Evolutionary conservation across 2,113 vertebrate genomes (phyloP), one percentile per base, ranked within the genome.

Genomic region (Malurus elegans): DNA sequence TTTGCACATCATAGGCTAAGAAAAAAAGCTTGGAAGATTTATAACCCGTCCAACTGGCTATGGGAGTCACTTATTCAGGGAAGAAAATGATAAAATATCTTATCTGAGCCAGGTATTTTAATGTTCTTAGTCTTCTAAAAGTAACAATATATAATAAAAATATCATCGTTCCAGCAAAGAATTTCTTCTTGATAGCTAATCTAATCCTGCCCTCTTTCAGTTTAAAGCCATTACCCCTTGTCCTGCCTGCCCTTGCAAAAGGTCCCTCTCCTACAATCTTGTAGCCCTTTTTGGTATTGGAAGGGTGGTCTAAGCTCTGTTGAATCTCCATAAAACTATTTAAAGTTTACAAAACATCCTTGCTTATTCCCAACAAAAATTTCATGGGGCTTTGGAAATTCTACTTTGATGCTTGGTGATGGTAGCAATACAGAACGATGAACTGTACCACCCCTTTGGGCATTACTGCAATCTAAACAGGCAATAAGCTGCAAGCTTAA

Each of bases 401-500:
- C 73, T 90, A 13, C 60, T 93, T 51, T 47, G 62, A 79, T 72
- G 75, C 60, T 61, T 31, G 24, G 34, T 9, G 3, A 32, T 23
- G n/a, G 56, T 38, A 91, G 48, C 34, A 38, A 17, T 12, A 60
- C 21, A 62, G 44, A 79, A 75, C 7, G 34, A 69, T 67, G 79
- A 91, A 79, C 76, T 45, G 21, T 6, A 70, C 86, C 80, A 95
- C 31, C n/a, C 70, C 66, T 56, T 47, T 47, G 47, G 50, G 70
- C 79, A 69, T 78, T 88, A 82, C 24, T 75, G 64, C 31, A 88
- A 67, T 42, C 79, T 48, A 45, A 50, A 92, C 25, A 70, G 76
- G 80, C 90, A 95, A 76, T 93, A 95, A 96, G 80, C 92, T 91
- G 69, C 15, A 47, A 92, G 86, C 60, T 97, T 97, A 95, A 93